Base-by-base conservation (phyloP, 2,888 invertebrate genomes). In the Athalia circularis region DNA sequence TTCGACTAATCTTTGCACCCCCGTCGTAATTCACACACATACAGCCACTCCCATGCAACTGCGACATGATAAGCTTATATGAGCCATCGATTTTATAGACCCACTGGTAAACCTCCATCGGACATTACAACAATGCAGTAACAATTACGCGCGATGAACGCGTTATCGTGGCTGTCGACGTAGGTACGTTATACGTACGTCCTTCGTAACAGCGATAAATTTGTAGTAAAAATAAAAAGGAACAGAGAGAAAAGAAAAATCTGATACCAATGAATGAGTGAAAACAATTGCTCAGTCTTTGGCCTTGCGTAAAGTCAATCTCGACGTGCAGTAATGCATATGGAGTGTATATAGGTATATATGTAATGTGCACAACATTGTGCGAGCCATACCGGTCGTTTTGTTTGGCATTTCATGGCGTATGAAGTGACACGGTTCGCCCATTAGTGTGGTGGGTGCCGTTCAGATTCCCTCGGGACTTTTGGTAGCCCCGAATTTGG, bases 361-460 rank as follows among this genome's bases (percentile, higher is more conserved):
- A 29, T 29, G 29, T 29, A 29, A 29, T 29, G 29, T 29, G 29
- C 29, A 29, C 29, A 29, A 29, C 29, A 29, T 29, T 29, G 29
- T 29, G 29, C 50, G 75, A 29, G 75, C 75, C 75, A 75, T 62
- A 50, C 75, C 75, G 75, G 75, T 75, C 29, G 75, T 64, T 50
- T n/a, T 45, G 62, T 75, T 75, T 75, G 61, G 75, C 62, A 59
- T 72, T 72, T 72, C 47, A 59, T 75, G n/a, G 62, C 43, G 75
- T 50, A 75, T 86, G 86, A 86, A 84, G 87, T 86, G 87, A 88
- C 88, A 88, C 81, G 88, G 84, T 87, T 87, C 80, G 83, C 84
- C 88, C 88, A 88, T 88, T 88, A 88, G 87, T 83, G 82, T 84
- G 29, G 29, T 85, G 86, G 86, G 86, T 87, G 85, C 87, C 87